These are phyloP conservation scores for Falco berigora DNA, from an alignment of 2,797 vertebrate species.

Conservation along the genomic window DNA sequence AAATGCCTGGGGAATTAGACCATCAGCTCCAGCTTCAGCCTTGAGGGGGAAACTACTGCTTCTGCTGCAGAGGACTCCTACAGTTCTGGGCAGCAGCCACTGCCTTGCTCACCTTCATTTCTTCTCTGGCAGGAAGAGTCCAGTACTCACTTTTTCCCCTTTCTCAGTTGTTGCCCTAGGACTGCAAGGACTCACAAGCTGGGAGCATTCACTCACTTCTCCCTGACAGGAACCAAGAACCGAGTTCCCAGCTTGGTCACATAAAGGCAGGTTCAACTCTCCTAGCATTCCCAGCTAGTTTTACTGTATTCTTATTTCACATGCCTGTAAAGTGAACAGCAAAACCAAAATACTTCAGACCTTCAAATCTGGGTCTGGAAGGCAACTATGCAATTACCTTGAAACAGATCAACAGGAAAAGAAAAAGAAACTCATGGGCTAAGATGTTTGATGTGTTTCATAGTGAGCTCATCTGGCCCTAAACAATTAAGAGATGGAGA, in stretches of 20 bases:
- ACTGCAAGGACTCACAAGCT: background rate
- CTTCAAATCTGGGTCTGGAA: background rate
- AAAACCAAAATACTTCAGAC: background rate
- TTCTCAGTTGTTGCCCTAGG: background rate
- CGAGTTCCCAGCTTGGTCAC: background rate
- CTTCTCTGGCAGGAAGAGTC: background rate
- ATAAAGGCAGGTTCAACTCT: background rate
- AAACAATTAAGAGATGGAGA: background rate
- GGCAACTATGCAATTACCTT: background rate
- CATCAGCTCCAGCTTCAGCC: background rate
- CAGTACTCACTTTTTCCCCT: background rate
- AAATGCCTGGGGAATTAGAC: background rate
- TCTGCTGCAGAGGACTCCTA: background rate
- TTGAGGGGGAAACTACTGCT: background rate
- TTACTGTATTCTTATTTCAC: background rate
- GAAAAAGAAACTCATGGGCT: background rate
- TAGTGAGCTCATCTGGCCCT: background rate
- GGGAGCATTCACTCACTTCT: background rate
- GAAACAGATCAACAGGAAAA: background rate
- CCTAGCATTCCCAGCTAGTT: accelerated
- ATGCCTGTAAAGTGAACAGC: background rate
- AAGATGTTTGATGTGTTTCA: background rate
- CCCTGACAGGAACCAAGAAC: background rate
- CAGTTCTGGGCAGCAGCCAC: background rate
- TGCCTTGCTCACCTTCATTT: background rate